These are phyloP conservation scores for Drosophila melanosoma DNA, from an alignment of 2,888 invertebrate genomes.

Conservation along the genomic window DNA sequence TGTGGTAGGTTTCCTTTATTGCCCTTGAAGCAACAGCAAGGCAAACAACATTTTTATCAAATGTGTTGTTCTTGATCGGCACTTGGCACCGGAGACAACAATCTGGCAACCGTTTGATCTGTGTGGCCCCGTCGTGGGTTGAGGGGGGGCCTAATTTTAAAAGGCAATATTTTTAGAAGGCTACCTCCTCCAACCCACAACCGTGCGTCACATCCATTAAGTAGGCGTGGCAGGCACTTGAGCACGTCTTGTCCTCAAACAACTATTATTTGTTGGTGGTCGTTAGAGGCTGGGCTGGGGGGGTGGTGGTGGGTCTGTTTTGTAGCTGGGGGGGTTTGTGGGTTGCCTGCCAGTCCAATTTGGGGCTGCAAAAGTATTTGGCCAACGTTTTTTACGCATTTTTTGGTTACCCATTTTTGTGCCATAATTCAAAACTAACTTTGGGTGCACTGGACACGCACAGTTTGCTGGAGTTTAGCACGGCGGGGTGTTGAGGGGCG, in stretches of 20 bases:
- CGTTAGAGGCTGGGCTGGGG: neutral
- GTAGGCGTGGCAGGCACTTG: constrained; percentile 47
- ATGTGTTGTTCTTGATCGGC: constrained; percentile 29
- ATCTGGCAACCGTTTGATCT: constrained; percentile 58
- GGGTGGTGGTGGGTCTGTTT: neutral
- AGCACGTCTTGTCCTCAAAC: constrained; percentile 42
- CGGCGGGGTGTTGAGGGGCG: neutral
- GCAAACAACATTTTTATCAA: constrained; percentile 13
- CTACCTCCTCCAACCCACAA: neutral
- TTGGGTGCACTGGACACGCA: constrained; percentile 29
- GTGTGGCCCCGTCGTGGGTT: too few species aligned
- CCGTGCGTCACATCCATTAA: neutral
- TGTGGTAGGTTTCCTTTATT: neutral
- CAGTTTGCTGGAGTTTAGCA: neutral
- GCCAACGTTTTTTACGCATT: constrained; percentile 38
- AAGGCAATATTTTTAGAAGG: constrained; percentile 20
- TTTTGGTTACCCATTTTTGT: constrained; percentile 36
- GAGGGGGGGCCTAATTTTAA: constrained; percentile 27
- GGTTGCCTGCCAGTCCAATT: neutral
- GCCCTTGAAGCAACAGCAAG: constrained; percentile 30
- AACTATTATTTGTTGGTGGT: constrained; percentile 1
- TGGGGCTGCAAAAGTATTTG: constrained; percentile 12
- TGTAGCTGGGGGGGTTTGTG: too few species aligned
- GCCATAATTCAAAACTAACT: constrained; percentile 63
- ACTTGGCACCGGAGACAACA: constrained; percentile 28